Evolutionary conservation across 2,888 invertebrate genomes (phyloP).

Genomic region (Octodonta nipae): DNA sequence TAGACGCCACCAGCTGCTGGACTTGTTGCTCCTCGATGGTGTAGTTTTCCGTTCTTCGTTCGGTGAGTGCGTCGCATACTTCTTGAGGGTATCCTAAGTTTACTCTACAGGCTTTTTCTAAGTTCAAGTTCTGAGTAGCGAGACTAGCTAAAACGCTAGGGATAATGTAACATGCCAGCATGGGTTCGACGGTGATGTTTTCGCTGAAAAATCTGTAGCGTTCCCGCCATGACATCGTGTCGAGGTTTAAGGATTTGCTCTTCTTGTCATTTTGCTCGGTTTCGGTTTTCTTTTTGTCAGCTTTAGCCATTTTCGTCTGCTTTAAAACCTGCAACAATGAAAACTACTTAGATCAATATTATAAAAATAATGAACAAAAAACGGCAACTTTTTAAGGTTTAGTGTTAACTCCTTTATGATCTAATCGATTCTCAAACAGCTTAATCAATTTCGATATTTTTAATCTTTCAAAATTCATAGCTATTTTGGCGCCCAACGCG

Average conservation of each 20-base stretch:
- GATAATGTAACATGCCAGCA: conserved; percentile 59
- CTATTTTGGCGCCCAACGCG: too few relatives aligned
- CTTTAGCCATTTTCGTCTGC: conserved; percentile 20
- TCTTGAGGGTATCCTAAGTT: conserved; percentile 59
- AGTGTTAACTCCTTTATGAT: too few relatives aligned
- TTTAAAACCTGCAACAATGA: conserved; percentile 16
- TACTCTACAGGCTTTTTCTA: conserved; percentile 77
- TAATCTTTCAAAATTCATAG: too few relatives aligned
- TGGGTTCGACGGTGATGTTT: conserved; percentile 63
- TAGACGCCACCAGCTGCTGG: conserved; percentile 62
- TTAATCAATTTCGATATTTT: too few relatives aligned
- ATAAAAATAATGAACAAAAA: too few relatives aligned
- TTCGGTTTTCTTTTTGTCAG: conserved; percentile 9
- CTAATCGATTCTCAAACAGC: too few relatives aligned
- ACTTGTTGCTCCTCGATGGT: conserved; percentile 49
- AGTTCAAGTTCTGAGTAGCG: conserved; percentile 71
- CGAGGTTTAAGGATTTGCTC: conserved; percentile 11
- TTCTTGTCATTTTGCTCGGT: conserved; percentile 12
- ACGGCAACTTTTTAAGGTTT: too few relatives aligned
- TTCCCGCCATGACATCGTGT: conserved; percentile 40
- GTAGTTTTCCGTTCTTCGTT: conserved; percentile 55
- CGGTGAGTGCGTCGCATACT: conserved; percentile 63
- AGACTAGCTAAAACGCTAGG: conserved; percentile 52
- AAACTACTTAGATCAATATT: too few relatives aligned
- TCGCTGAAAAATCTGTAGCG: conserved; percentile 45